Conservation (phyloP, 2,888 invertebrate genomes). For the Nipponacmea schrenckii region DNA sequence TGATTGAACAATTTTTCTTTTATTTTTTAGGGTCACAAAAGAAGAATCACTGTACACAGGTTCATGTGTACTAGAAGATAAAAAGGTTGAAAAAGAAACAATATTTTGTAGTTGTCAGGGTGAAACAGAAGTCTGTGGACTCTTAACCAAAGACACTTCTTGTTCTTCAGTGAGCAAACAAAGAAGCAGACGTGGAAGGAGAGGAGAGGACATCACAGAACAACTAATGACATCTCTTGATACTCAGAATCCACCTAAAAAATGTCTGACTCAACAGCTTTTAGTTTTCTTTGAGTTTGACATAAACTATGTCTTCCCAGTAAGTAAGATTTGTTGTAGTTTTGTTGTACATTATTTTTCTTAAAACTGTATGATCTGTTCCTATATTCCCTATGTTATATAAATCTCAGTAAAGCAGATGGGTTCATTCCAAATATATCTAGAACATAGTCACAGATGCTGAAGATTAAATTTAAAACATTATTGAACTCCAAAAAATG, state of each 20-base stretch:
- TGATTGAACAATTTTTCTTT: too few relatives aligned
- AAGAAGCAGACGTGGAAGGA: background rate
- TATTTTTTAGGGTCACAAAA: slow-evolving; percentile 28
- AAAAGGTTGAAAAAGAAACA: background rate
- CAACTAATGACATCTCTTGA: slow-evolving; percentile 25
- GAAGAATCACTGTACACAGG: slow-evolving; percentile 34
- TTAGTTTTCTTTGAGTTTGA: slow-evolving; percentile 34
- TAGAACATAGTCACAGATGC: too few relatives aligned
- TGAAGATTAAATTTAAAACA: too few relatives aligned
- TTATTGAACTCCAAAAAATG: too few relatives aligned
- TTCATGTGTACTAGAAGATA: slow-evolving; percentile 20
- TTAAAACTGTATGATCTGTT: too few relatives aligned
- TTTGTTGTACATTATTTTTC: too few relatives aligned
- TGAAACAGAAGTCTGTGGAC: slow-evolving; percentile 24
- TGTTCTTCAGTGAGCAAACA: background rate
- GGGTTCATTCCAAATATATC: too few relatives aligned
- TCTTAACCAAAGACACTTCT: background rate
- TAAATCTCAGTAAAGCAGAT: too few relatives aligned
- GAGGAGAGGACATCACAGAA: slow-evolving; percentile 41
- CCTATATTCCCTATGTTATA: too few relatives aligned
- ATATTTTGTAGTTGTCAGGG: slow-evolving; percentile 25
- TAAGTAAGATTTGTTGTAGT: slow-evolving; percentile 19
- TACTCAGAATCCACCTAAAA: slow-evolving; percentile 37
- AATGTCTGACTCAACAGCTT: slow-evolving; percentile 35
- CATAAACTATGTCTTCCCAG: slow-evolving; percentile 28